These are phyloP conservation scores for Trichopria drosophilae DNA, from an alignment of 2,888 invertebrate species.

Conservation along the genomic window DNA sequence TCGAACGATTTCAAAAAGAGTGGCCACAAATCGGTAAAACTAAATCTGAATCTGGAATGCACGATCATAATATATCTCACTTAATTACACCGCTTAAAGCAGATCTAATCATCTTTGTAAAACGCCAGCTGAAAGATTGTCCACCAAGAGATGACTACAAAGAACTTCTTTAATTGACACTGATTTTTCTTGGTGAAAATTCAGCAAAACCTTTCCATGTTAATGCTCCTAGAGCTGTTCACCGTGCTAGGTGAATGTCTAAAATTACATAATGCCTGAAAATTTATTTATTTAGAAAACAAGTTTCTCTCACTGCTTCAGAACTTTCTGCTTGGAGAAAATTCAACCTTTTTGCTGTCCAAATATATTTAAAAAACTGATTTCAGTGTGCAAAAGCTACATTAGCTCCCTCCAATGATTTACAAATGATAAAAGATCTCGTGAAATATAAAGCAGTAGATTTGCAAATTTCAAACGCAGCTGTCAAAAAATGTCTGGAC, in stretches of 20 bases:
- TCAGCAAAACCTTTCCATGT: neutral
- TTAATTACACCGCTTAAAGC: neutral
- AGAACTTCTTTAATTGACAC: neutral
- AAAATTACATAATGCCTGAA: conserved; percentile 4
- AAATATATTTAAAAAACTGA: conserved; percentile 2
- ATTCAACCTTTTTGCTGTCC: neutral
- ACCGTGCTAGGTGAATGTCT: conserved; percentile 3
- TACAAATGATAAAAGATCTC: neutral
- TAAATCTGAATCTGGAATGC: conserved; percentile 1
- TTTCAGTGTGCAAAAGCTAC: neutral
- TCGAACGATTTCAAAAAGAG: neutral
- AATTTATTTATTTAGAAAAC: neutral
- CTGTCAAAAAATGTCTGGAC: conserved; percentile 2
- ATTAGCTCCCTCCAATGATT: neutral
- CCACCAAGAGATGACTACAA: conserved; percentile 4
- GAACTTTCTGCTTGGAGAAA: neutral
- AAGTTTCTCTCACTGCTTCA: neutral
- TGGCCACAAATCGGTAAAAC: conserved; percentile 1
- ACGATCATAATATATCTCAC: neutral
- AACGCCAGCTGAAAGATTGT: no score
- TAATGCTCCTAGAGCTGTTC: neutral
- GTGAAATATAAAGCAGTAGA: neutral
- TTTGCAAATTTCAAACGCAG: neutral
- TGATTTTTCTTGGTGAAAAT: neutral
- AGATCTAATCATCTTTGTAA: neutral